These are phyloP conservation scores for Manacus vitellinus DNA, from an alignment of 2,113 vertebrate species.

Conservation along the genomic window DNA sequence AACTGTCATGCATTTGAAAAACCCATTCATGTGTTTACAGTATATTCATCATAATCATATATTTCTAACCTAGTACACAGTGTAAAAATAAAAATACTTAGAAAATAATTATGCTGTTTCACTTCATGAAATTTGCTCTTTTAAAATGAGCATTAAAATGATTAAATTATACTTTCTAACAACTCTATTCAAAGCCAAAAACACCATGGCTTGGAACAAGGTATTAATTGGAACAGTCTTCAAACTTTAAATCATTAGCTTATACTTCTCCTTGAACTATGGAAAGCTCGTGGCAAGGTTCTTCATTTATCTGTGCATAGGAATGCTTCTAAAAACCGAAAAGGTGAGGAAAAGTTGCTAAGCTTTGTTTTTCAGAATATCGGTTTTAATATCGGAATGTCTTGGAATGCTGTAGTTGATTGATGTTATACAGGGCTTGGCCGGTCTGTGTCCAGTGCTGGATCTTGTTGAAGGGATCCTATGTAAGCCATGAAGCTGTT, in stretches of 20 bases:
- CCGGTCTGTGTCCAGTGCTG: slow-evolving; percentile 73
- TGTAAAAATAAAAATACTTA: slow-evolving; percentile 71
- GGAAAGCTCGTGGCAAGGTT: slow-evolving; percentile 53
- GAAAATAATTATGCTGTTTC: slow-evolving; percentile 63
- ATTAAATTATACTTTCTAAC: slow-evolving; percentile 68
- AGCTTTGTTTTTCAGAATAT: slow-evolving; percentile 13
- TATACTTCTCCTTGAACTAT: slow-evolving; percentile 49
- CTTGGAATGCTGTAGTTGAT: background rate
- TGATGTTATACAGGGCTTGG: slow-evolving; percentile 72
- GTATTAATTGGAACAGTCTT: slow-evolving; percentile 56
- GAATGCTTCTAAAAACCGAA: slow-evolving; percentile 35
- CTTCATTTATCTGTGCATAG: slow-evolving; percentile 43
- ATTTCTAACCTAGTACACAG: slow-evolving; percentile 57
- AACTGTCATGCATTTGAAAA: background rate
- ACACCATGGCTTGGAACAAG: slow-evolving; percentile 27
- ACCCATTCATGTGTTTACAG: background rate
- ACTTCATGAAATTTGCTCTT: slow-evolving; percentile 71
- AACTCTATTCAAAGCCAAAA: slow-evolving; percentile 48
- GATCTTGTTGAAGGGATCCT: slow-evolving; percentile 78
- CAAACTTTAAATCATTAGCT: slow-evolving; percentile 63
- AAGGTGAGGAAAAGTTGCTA: slow-evolving; percentile 14
- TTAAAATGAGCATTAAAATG: slow-evolving; percentile 68
- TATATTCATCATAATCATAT: slow-evolving; percentile 46
- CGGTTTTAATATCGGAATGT: slow-evolving; percentile 22
- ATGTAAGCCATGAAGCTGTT: slow-evolving; percentile 85